Base-by-base conservation (phyloP, 2,113 vertebrate genomes). In the Cavia aperea region DNA sequence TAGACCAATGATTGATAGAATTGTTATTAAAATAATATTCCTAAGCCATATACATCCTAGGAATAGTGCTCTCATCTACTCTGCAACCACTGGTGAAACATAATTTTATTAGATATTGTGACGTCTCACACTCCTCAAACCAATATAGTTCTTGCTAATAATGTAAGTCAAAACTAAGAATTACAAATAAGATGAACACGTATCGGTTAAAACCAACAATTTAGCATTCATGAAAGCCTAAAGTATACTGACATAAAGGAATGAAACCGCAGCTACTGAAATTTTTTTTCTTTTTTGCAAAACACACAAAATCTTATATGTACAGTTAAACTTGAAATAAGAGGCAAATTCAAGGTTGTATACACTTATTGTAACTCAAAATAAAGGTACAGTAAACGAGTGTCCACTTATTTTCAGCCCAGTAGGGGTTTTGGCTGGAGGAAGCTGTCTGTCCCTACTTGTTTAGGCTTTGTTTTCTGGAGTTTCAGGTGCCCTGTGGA, bases 401-500 rank as follows among this genome's bases (percentile, higher is more conserved):
- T 0, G 1, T 12, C 21, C 7, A 14, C 8, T 54, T 24, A 14
- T 8, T 4, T 14, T 16, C 21, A 6, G 0, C 29, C 1, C 1
- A 33, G 26, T 9, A 7, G 31, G 5, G 8, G 15, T 23, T 16
- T 51, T 46, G 43, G 29, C 13, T 43, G 51, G 39, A 36, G 7
- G 54, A 39, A 79, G 46, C 9, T n/a, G 19, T 60, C 4, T 26
- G 9, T 46, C 18, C 21, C 1, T 36, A 14, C 2, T 4, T 54
- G 8, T 66, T 60, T 7, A 36, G 43, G 43, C 46, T 54, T 33
- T 88, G 5, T 24, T 15, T 3, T n/a, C 39, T n/a, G 24, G 3
- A 24, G 7, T 5, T 36, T 56, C 49, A 39, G 6, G 8, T 43
- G 5, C 3, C 36, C 36, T 73, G 33, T 9, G 13, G 66, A 56